Evolutionary conservation across 2,113 vertebrate genomes (phyloP), one percentile per base, ranked within the genome.

Genomic region (Malurus cyaneus): DNA sequence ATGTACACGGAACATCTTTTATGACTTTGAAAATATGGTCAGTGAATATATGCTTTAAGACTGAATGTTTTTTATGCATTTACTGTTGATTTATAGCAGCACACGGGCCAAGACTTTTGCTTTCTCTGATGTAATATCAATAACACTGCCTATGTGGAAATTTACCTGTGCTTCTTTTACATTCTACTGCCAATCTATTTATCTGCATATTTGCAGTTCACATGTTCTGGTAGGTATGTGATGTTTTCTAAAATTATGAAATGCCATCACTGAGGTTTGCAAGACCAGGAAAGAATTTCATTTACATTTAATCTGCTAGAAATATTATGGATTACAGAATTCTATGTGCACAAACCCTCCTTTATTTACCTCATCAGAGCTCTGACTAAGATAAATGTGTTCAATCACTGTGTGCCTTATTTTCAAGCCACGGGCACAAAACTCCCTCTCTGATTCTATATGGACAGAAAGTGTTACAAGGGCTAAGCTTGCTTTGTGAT

Each of bases 361-460:
- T 67, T 94, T 92, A 57, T 89, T 92, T 88, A 80, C 61, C 69
- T 86, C 65, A 69, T 76, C 61, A 54, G 42, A 77, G 71, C 34
- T 95, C 62, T 89, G 78, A 76, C 70, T 78, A 61, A 91, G 80
- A 94, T 78, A 86, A 81, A 81, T 71, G 32, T 66, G 78, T 96
- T 73, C 87, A 76, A 65, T 61, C 59, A n/a, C 42, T 80, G 28
- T 21, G 32, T 89, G 84, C 84, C 49, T 91, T 53, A 15, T 91
- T 96, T 91, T 76, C 66, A 91, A 85, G 81, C 86, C 89, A 53
- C 14, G 59, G 94, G 94, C 93, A 91, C 59, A 91, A 89, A 88
- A 61, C 54, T 89, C 39, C 31, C n/a, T 69, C 61, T 74, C 80
- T 42, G 53, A 62, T 47, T 88, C 93, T 87, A 82, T 39, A 73